Evolutionary conservation across 2,797 vertebrate species (phyloP).

Genomic region (Kryptopterus vitreolus): DNA sequence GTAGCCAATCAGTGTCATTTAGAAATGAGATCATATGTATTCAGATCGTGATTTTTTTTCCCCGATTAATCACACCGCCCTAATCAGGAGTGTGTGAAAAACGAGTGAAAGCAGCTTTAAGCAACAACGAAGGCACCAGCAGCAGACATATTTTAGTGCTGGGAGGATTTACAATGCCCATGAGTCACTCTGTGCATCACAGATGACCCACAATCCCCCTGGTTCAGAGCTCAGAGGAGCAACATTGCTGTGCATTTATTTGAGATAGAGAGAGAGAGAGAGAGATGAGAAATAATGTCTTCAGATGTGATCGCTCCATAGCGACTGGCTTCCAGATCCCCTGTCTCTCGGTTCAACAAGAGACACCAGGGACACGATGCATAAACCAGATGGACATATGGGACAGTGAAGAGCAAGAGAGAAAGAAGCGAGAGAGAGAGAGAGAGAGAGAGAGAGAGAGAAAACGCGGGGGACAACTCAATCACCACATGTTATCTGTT

Average conservation of each 20-base stretch:
- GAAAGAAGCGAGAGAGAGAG: background rate
- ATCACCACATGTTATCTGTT: slow-evolving; percentile 14
- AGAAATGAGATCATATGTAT: too few relatives aligned
- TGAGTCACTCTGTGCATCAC: background rate
- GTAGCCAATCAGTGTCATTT: too few relatives aligned
- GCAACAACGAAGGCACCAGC: background rate
- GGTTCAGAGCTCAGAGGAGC: slow-evolving; percentile 15
- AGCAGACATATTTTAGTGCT: slow-evolving; percentile 30
- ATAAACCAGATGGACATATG: slow-evolving; percentile 26
- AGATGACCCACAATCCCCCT: slow-evolving; percentile 2
- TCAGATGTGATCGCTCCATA: slow-evolving; percentile 14
- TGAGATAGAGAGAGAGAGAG: too few relatives aligned
- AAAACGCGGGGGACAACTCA: slow-evolving; percentile 7
- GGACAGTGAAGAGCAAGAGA: background rate
- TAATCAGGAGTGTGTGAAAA: background rate
- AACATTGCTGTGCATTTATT: background rate
- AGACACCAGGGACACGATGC: slow-evolving; percentile 31
- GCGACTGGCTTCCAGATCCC: slow-evolving; percentile 13
- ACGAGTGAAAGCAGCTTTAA: background rate
- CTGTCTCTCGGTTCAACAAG: slow-evolving; percentile 18
- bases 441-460: slow-evolving; percentile 1
- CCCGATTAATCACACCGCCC: too few relatives aligned
- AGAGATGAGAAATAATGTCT: background rate
- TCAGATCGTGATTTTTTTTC: too few relatives aligned
- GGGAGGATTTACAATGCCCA: slow-evolving; percentile 17